A percentile compares a stretch with the other conserved stretches of the same genome.
Conservation (phyloP, 2,113 vertebrate genomes). For the Heteronetta atricapilla region DNA sequence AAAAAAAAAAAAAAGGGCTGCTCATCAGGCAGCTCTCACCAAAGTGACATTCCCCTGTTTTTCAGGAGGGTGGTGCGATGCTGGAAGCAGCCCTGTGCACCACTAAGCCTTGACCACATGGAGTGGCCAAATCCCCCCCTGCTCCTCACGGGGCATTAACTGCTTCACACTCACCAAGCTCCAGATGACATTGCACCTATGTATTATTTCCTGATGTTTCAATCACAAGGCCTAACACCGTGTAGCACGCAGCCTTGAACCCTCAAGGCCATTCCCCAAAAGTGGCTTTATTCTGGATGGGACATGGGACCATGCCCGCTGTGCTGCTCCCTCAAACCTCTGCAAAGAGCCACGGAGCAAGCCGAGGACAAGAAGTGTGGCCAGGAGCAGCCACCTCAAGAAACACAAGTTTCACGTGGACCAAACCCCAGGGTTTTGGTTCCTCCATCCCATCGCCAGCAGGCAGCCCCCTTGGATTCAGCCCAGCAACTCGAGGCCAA, state of each 20-base stretch:
- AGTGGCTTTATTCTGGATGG: not conserved
- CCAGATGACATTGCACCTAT: not conserved
- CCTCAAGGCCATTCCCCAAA: not conserved
- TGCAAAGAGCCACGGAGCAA: not conserved
- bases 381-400: not conserved
- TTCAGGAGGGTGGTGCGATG: not conserved
- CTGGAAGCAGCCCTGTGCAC: not conserved
- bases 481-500: not conserved
- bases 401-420: not conserved
- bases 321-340: not conserved
- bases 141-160: not conserved
- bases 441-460: not conserved
- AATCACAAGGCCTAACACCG: not conserved
- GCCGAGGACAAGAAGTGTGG: not conserved
- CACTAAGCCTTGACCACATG: not conserved
- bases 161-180: fast-evolving
- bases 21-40: not conserved
- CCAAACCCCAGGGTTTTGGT: not conserved
- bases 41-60: not conserved
- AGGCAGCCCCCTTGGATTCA: not conserved
- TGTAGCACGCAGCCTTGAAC: not conserved
- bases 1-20: not conserved
- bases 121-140: not conserved
- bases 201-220: not conserved
- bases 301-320: no score